A percentile compares a stretch with the other conserved stretches of the same genome.
These are phyloP conservation scores for Hypolimnas misippus DNA, from an alignment of 2,888 invertebrate genomes.

Conservation along the genomic window DNA sequence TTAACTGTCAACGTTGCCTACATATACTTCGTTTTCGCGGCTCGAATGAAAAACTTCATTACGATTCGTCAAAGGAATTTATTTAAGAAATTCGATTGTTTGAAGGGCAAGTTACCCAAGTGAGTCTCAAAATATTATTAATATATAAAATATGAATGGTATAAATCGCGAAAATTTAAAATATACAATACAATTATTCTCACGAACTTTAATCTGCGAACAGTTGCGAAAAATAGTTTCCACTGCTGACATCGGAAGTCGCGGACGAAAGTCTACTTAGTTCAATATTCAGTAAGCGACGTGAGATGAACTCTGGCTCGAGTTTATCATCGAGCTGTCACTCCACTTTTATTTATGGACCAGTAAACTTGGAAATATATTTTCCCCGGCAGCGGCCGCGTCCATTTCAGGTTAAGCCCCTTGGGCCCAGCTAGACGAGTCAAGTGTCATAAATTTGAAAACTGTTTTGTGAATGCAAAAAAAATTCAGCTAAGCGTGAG, in stretches of 20 bases:
- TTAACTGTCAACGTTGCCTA: too few species aligned
- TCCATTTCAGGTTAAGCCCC: constrained; percentile 83
- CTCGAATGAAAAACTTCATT: too few species aligned
- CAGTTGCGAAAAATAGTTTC: constrained; percentile 10
- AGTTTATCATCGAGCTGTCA: constrained; percentile 83
- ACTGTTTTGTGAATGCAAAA: constrained; percentile 77
- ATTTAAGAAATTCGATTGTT: too few species aligned
- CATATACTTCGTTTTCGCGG: too few species aligned
- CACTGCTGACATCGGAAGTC: constrained; percentile 8
- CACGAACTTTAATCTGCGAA: background rate
- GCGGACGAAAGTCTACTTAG: constrained; percentile 45
- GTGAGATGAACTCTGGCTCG: constrained; percentile 75
- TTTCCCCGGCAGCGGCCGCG: constrained; percentile 77
- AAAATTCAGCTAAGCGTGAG: constrained; percentile 59
- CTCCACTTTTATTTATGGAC: constrained; percentile 82
- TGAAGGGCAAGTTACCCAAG: too few species aligned
- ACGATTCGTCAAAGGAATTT: too few species aligned
- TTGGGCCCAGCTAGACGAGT: constrained; percentile 80
- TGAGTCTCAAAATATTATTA: too few species aligned
- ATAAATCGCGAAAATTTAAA: too few species aligned
- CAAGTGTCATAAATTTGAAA: constrained; percentile 83
- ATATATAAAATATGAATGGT: too few species aligned
- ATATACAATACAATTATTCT: too few species aligned
- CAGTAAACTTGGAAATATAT: constrained; percentile 84
- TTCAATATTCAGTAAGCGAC: constrained; percentile 77